phyloP scores from a whole-genome alignment of 2,888 invertebrate species.

The Apamea anceps region DNA sequence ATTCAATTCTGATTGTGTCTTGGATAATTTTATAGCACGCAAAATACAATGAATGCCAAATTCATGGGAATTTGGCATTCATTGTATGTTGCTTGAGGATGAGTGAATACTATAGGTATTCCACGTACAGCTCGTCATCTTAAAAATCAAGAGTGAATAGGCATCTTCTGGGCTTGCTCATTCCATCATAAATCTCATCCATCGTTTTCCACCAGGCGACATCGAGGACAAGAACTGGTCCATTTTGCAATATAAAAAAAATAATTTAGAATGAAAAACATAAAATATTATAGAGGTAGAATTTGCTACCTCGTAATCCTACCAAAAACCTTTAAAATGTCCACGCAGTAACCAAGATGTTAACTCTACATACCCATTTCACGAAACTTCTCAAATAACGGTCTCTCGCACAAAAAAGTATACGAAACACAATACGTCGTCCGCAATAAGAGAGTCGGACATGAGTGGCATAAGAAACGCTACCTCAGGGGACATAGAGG shows the following conservation, averaged over 20 bases:
- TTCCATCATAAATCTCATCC: too few species aligned
- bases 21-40: neutral
- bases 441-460: constrained; percentile 56
- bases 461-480: constrained; percentile 71
- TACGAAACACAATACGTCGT: constrained; percentile 67
- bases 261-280: neutral
- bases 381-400: neutral
- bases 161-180: too few species aligned
- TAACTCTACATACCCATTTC: neutral
- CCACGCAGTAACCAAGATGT: neutral
- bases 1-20: neutral
- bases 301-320: neutral
- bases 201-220: too few species aligned
- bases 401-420: constrained; percentile 49
- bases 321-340: neutral
- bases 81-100: too few species aligned
- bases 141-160: too few species aligned
- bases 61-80: too few species aligned
- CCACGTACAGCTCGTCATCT: too few species aligned
- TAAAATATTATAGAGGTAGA: neutral
- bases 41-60: neutral
- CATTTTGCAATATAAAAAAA: neutral
- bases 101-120: too few species aligned
- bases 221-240: too few species aligned
- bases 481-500: constrained; percentile 5